A percentile compares a stretch with the other conserved stretches of the same genome.
Evolutionary conservation across 2,888 invertebrate genomes (phyloP).

Genomic region (Erynnis tages): DNA sequence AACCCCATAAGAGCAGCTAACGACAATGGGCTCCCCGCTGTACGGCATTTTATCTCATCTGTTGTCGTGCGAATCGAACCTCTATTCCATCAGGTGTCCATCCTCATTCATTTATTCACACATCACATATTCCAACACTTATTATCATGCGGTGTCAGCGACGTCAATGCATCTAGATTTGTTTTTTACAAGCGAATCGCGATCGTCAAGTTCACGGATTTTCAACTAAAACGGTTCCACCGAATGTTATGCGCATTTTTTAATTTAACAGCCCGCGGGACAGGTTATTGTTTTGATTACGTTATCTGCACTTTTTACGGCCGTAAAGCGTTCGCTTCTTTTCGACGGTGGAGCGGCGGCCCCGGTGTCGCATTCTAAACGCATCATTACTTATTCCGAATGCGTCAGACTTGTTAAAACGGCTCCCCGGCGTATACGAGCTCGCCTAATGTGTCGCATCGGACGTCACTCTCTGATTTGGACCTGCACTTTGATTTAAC

Average conservation of each 20-base stretch:
- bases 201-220: conserved; percentile 17
- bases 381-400: conserved; percentile 59
- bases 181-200: conserved; percentile 15
- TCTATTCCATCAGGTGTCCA: conserved; percentile 62
- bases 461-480: conserved; percentile 11
- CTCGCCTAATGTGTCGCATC: conserved; percentile 50
- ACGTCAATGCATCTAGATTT: conserved; percentile 35
- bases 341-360: conserved; percentile 54
- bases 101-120: conserved; percentile 57
- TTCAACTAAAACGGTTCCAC: neutral
- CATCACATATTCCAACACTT: conserved; percentile 23
- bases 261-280: conserved; percentile 40
- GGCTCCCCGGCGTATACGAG: conserved; percentile 53
- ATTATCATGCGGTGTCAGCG: conserved; percentile 41
- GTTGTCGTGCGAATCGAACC: conserved; percentile 50
- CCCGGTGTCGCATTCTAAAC: conserved; percentile 52
- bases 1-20: conserved; percentile 60
- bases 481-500: conserved; percentile 2
- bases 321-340: conserved; percentile 52
- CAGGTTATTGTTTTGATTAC: conserved; percentile 38
- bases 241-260: conserved; percentile 30
- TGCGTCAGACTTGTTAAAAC: conserved; percentile 63
- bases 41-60: conserved; percentile 68
- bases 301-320: conserved; percentile 38
- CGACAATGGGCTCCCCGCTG: conserved; percentile 72